These are phyloP conservation scores for Drosophila merina DNA, from an alignment of 2,888 invertebrate genomes.

Conservation along the genomic window DNA sequence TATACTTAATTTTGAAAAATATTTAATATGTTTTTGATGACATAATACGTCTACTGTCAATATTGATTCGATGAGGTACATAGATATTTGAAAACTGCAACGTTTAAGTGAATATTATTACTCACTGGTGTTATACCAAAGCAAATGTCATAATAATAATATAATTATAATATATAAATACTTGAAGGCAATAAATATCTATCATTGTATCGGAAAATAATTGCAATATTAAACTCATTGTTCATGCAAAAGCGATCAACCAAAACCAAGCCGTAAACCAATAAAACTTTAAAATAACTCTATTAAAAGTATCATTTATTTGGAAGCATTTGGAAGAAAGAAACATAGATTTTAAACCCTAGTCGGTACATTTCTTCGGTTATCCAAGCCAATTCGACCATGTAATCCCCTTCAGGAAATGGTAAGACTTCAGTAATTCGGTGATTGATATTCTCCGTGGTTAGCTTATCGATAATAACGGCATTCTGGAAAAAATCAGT, in stretches of 20 bases:
- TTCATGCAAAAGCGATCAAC: too few relatives aligned
- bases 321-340: too few relatives aligned
- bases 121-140: slow-evolving; percentile 16
- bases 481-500: not conserved
- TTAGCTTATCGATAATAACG: not conserved
- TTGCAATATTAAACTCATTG: slow-evolving; percentile 3
- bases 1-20: too few relatives aligned
- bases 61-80: too few relatives aligned
- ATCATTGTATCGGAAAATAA: too few relatives aligned
- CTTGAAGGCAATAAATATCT: too few relatives aligned
- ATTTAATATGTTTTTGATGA: too few relatives aligned
- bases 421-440: not conserved
- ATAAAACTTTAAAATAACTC: too few relatives aligned
- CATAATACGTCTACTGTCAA: not conserved
- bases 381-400: not conserved
- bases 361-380: too few relatives aligned
- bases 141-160: slow-evolving; percentile 3
- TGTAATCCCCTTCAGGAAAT: slow-evolving; percentile 9
- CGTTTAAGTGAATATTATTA: slow-evolving; percentile 20
- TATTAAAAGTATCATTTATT: not conserved
- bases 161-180: not conserved
- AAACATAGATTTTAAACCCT: too few relatives aligned
- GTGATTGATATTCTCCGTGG: not conserved
- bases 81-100: too few relatives aligned
- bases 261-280: too few relatives aligned